Evolutionary conservation across 2,113 vertebrate genomes (phyloP), one percentile per base, ranked within the genome.

Genomic region (Amphiprion ocellaris): DNA sequence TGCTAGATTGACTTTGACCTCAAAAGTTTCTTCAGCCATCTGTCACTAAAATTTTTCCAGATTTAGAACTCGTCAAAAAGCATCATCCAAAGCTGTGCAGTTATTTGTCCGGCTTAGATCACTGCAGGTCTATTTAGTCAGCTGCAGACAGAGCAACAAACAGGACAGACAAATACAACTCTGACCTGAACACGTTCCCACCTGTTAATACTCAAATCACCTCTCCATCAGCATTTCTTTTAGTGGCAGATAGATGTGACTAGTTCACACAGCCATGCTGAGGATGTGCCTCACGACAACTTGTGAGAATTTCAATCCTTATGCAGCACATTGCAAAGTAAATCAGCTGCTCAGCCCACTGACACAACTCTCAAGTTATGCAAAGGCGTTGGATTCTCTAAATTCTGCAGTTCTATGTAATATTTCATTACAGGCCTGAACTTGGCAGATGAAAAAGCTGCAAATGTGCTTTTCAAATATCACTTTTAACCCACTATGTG

Each of bases 1-100:
- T 59, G 17, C 21, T 65, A 21, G 21, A 21, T 66, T 39, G 62
- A 80, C 53, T 49, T 17, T 16, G 30, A 67, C 26, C 19, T 67
- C 24, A 78, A 60, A 54, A 7, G 33, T 37, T 37, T 37, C 33
- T 37, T 7, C 33, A 37, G 33, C 6, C 33, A 37, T 37, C 33
- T 10, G 9, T 37, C 33, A 37, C 33, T 37, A 10, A 37, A 6
- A 52, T 24, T 71, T 59, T 41, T 24, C 24, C 50, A 65, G 16
- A 41, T 37, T 28, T 37, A 9, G 41, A 66, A 4, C 44, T 58
- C 52, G 56, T 23, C n/a, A 33, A 47, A 67, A 49, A 62, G 14
- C 49, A 17, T 24, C 30, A 58, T 77, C 26, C 39, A 64, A 77
- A 44, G 15, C 26, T 49, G 30, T 24, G 5, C 14, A 12, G 2